Base-by-base conservation (phyloP, 2,888 invertebrate species). In the Leptinotarsa haldemani region DNA sequence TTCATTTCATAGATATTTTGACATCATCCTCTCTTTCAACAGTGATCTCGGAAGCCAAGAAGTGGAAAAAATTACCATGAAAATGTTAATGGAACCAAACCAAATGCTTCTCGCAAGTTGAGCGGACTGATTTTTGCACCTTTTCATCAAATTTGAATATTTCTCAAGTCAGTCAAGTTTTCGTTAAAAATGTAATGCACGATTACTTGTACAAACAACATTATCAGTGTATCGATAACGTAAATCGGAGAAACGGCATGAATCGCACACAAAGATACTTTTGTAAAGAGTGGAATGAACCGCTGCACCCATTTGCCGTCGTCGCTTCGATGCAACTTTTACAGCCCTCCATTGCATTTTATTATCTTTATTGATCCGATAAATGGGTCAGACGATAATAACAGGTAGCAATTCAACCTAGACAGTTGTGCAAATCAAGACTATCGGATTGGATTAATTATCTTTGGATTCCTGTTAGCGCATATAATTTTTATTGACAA, bases 351-450 rank as follows among this genome's bases (percentile, higher is more conserved):
- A n/a, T 61, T 61, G 61, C 61, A 61, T 61, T 61, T 56, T 40
- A 61, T 61, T 30, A 61, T 61, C 61, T 74, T 74, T 70, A 74
- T 70, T 74, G 70, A 64, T 70, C 66, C 70, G 61, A 65, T 48
- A 73, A 74, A 70, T 70, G 50, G 74, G 70, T 70, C 70, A 74
- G 67, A 66, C 67, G 74, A 74, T 70, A 74, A 66, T 74, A 74
- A 61, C 74, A 66, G 66, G 61, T 61, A 61, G 65, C 70, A 20
- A 64, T 67, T 70, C 64, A 63, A 66, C 64, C 40, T 46, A 53
- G 70, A 64, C 74, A 64, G 63, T 40, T 40, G n/a, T n/a, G 9
- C 61, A 30, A 61, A 61, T 61, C 61, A 61, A 30, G 25, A 40
- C 61, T n/a, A 61, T 61, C 61, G 30, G n/a, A 40, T 40, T n/a